Base-by-base conservation (phyloP, 2,797 vertebrate species). In the Malurus splendens region DNA sequence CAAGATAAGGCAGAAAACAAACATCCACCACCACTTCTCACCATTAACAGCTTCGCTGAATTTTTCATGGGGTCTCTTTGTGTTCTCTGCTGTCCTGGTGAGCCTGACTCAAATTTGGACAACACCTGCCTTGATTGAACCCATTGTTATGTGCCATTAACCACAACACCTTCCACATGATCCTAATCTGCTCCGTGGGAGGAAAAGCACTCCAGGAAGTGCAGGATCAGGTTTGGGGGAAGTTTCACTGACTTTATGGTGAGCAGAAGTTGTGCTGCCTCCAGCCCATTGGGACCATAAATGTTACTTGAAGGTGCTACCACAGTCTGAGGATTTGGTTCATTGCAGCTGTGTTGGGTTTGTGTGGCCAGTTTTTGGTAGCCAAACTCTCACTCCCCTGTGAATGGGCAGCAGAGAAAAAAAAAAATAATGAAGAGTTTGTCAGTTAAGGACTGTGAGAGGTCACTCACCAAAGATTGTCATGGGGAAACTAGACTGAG, bases 391-490 rank as follows among this genome's bases (percentile, higher is more conserved):
- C 44, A 28, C 7, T 32, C 7, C 10, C 8, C 38, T 28, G 38
- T 19, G 45, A 18, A 32, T 32, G 44, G 15, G 28, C 8, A 50
- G 14, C 23, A 32, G 19, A 38, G 10, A 57, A 10, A 14, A 57
- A 57, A 32, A 32, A 51, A 28, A 0, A 0, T 19, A 10, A 28
- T 6, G 10, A 24, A 32, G 11, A 32, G 8, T 5, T 28, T 10
- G 11, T 32, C 1, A 28, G 8, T 2, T 7, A n/a, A 51, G 10
- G 18, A 7, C 12, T 51, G 38, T 18, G 12, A 44, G 12, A 32
- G 15, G 38, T 28, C 44, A 27, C 38, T 57, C n/a, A 38, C 2
- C 15, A 44, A 44, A 38, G 7, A 13, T 22, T 39, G 12, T 23
- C 24, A 15, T 23, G n/a, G 23, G 44, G 27, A 23, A 74, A 74